Evolutionary conservation across 1,140 invertebrate genomes (phyloP), one percentile per base, ranked within the genome.

Genomic region (Steinernema feltiae): DNA sequence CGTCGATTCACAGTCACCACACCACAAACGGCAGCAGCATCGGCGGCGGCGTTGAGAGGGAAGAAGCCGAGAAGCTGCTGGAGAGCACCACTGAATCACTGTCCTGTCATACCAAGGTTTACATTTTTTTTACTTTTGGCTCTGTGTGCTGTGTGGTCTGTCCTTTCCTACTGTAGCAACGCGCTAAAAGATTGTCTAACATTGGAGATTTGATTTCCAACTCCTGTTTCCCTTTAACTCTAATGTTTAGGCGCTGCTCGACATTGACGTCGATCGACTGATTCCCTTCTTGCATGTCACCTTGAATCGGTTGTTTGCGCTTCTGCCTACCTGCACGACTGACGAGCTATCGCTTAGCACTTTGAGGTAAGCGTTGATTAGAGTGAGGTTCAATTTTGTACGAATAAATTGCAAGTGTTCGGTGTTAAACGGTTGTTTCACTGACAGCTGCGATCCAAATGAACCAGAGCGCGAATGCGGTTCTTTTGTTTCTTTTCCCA

Each of bases 241-340:
- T n/a, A n/a, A n/a, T n/a, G n/a, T n/a, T 73, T 41, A 82, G 81
- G 48, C 69, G n/a, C 69, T 82, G 12, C 70, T 76, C 18, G 73
- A 72, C 30, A 76, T 83, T 3, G 80, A 84, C 0, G 76, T 84
- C 69, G 73, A 74, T 27, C 75, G 73, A 18, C 63, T 85, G 3
- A 73, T 83, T 69, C 84, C 85, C 3, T 82, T 81, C 69, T 75
- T 85, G 7, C 80, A 78, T 17, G 71, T 82, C 32, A 70, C 83
- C 2, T 69, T 85, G 18, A 78, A 80, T 48, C 78, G 84, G 0
- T 76, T 85, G 15, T 81, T 85, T 63, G 70, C 73, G 7, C 74
- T 84, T 32, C 77, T 81, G 3, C 78, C 79, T 24, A 76, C 73
- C 30, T 72, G 74, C 53, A 35, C 74, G 21, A 76, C 75, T 30